phyloP scores from a whole-genome alignment of 2,113 vertebrate species.

The Takifugu flavidus region DNA sequence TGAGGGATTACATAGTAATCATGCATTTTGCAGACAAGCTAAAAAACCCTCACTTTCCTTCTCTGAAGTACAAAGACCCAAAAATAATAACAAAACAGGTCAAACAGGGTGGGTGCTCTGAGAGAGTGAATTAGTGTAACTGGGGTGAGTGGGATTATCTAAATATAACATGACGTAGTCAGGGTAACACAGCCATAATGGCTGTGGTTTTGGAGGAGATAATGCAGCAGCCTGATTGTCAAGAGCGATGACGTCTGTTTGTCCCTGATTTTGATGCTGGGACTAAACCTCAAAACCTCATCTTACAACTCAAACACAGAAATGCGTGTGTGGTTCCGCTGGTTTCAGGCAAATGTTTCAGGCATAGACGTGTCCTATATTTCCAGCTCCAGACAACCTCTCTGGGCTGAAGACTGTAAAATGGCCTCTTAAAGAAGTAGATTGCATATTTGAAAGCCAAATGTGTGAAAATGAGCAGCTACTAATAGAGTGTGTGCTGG shows the following conservation, averaged over 20 bases:
- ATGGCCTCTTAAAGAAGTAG: background rate
- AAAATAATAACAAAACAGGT: background rate
- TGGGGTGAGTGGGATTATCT: background rate
- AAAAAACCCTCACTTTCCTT: no score
- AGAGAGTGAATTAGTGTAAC: background rate
- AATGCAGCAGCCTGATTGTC: background rate
- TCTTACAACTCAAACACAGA: slow-evolving; percentile 7
- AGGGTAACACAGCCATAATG: slow-evolving; percentile 1
- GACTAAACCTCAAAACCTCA: slow-evolving; percentile 21
- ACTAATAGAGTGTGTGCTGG: no score
- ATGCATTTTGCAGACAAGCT: no score
- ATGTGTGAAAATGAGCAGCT: no score
- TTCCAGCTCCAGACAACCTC: background rate
- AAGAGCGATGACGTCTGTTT: background rate
- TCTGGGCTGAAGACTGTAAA: background rate
- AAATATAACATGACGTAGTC: slow-evolving; percentile 14
- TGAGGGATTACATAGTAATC: no score
- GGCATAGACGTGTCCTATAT: background rate
- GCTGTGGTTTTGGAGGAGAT: background rate
- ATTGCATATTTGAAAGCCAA: no score
- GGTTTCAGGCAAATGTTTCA: background rate
- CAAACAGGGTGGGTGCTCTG: background rate
- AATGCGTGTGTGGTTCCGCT: background rate
- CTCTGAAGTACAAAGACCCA: no score
- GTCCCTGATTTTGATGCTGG: slow-evolving; percentile 13